Base-by-base conservation (phyloP, 2,113 vertebrate genomes). In the Callipepla squamata region DNA sequence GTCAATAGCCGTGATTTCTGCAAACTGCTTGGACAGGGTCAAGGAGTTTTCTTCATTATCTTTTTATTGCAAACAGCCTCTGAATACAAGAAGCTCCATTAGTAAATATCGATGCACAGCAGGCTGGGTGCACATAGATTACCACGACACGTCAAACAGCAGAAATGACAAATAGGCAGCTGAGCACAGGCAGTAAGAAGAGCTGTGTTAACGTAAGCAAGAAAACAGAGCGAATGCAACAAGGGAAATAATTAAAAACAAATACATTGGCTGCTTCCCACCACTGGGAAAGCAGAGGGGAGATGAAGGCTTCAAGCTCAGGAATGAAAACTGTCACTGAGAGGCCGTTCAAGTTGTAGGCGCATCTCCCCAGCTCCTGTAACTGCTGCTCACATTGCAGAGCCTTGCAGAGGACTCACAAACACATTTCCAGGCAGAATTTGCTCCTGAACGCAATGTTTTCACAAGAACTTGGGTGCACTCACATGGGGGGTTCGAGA, bases 51-150 rank as follows among this genome's bases (percentile, higher is more conserved):
- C 94, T 96, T 95, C 53, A 92, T 98, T 94, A 94, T 94, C 74
- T 92, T 96, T 94, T 94, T 76, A 94, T 87, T 96, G 83, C 88
- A 94, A 96, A 80, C 89, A 96, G 80, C 58, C 90, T 95, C 83
- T 92, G 89, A 69, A 91, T 86, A 74, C 83, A 72, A 95, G 96
- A 94, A 90, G 57, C 85, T 92, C 95, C 94, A 96, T 97, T 97
- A 97, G 96, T 90, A 96, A 96, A 94, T 94, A 97, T 94, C 92
- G 90, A 97, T 95, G 93, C 92, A 3, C 38, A 88, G 93, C 87
- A 93, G 96, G 82, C 82, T 96, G 94, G 95, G 94, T 55, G 77
- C 91, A 84, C 87, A 93, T 80, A 93, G 94, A 96, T 96, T 93
- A 65, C 83, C 73, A 77, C 0, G 18, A 95, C 75, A 80, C 89